A percentile compares a stretch with the other conserved stretches of the same genome.
Evolutionary conservation across 2,113 vertebrate species (phyloP).

Genomic region (Nerophis ophidion): DNA sequence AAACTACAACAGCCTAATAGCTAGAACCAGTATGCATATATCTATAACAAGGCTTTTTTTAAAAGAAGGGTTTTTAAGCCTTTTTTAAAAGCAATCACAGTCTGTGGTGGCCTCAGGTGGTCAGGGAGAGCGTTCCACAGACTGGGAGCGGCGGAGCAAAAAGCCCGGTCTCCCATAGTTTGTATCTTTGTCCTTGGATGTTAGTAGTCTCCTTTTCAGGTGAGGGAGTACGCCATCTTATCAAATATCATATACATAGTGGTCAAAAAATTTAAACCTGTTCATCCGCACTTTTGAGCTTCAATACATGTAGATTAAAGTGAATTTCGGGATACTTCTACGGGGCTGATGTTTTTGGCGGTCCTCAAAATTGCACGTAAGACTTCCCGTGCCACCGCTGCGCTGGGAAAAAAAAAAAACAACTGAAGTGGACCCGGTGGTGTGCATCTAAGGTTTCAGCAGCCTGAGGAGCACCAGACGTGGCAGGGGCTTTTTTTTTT

Average conservation of each 20-base stretch:
- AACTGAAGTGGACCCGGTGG: conserved; percentile 34
- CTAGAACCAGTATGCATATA: too few relatives aligned
- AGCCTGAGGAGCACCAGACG: conserved; percentile 38
- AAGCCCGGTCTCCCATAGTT: too few relatives aligned
- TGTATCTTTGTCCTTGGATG: too few relatives aligned
- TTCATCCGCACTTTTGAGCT: conserved; percentile 33
- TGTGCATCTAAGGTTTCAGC: conserved; percentile 55
- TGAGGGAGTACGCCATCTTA: too few relatives aligned
- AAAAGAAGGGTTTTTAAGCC: too few relatives aligned
- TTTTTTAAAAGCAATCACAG: too few relatives aligned
- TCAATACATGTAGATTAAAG: not conserved
- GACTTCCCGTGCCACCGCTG: conserved; percentile 31
- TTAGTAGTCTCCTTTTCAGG: too few relatives aligned
- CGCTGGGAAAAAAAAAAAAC: conserved; percentile 39
- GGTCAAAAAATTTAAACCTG: conserved; percentile 21
- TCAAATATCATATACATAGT: not conserved
- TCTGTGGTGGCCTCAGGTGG: too few relatives aligned
- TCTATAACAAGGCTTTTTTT: too few relatives aligned
- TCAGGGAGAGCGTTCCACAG: too few relatives aligned
- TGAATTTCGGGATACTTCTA: conserved; percentile 23
- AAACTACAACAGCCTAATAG: too few relatives aligned
- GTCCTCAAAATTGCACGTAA: conserved; percentile 27
- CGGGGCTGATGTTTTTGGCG: conserved; percentile 36
- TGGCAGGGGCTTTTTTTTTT: conserved; percentile 28
- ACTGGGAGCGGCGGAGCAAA: too few relatives aligned